Base-by-base conservation (phyloP, 35 echinoderm and acorn worm genomes). In the Apostichopus parvimensis region DNA sequence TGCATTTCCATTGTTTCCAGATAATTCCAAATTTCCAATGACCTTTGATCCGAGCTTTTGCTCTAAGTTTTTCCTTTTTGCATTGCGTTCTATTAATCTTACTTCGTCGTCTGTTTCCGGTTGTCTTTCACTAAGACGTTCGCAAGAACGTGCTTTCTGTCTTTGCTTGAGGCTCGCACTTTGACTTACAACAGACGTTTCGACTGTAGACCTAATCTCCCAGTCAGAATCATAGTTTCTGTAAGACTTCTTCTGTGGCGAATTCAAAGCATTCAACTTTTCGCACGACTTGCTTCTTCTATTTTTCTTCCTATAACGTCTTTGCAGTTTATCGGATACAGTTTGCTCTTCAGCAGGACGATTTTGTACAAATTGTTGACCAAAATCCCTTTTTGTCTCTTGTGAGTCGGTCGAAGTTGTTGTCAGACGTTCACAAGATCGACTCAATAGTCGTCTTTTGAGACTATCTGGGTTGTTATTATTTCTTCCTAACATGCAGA, bases 221-320 rank as follows among this genome's bases (percentile, higher is more conserved):
- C 86, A 88, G 53, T 88, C 86, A 24, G 86, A 88, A 64, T 88
- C 86, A n/a, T 88, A 88, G 52, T 88, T 88, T 14, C 86, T 68
- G 34, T 88, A 88, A 54, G 86, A 88, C 68, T 88, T 25, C 52
- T 53, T 60, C 86, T 88, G 86, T 4, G 86, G 86, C 9, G 86
- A 88, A 88, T 72, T 88, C 60, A 73, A 72, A 8, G 68, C 26
- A 45, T 88, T 88, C n/a, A 88, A 26, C 26, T 88, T 88, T 73
- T 88, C 86, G 34, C 86, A 88, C 9, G 86, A 88, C 64, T 88
- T 88, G 52, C 86, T 88, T 26, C 25, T 88, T 4, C 86, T 26
- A 26, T 88, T 88, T 72, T 88, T 88, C 86, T 88, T 88, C 21
- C 86, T 66, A 66, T 88, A 88, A 8, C 86, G 86, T 68, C 68